A percentile compares a stretch with the other conserved stretches of the same genome.
Evolutionary conservation across 2,888 invertebrate species (phyloP).

Genomic region (Phortica magna): DNA sequence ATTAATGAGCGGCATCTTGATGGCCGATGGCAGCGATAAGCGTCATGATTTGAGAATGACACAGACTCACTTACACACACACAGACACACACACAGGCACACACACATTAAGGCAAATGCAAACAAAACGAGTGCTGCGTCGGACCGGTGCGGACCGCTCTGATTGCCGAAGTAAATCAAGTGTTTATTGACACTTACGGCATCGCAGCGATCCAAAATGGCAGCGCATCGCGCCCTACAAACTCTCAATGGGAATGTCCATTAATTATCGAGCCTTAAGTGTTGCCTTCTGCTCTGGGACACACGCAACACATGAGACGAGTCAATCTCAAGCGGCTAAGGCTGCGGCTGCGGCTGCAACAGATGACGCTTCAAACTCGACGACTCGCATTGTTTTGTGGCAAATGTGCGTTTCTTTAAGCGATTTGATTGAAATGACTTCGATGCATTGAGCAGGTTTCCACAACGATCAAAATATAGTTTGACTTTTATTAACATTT

Average conservation of each 20-base stretch:
- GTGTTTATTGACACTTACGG: conserved; percentile 75
- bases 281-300: conserved; percentile 40
- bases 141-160: conserved; percentile 14
- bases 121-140: conserved; percentile 23
- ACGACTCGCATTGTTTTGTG: conserved; percentile 63
- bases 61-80: conserved; percentile 49
- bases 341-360: conserved; percentile 49
- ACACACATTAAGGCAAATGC: conserved; percentile 34
- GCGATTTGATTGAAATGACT: too few species aligned
- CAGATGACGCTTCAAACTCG: conserved; percentile 51
- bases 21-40: conserved; percentile 75
- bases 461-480: too few species aligned
- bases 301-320: conserved; percentile 54
- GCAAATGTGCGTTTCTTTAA: too few species aligned
- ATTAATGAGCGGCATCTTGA: conserved; percentile 77
- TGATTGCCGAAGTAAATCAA: conserved; percentile 73
- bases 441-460: too few species aligned
- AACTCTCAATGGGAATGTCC: conserved; percentile 50
- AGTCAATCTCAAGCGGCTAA: conserved; percentile 68
- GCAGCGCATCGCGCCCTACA: conserved; percentile 61
- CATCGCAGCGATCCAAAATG: conserved; percentile 63
- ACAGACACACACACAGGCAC: conserved; percentile 47
- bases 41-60: conserved; percentile 67
- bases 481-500: too few species aligned
- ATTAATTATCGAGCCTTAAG: conserved; percentile 66